Base-by-base conservation (phyloP, 2,113 vertebrate species). In the Neotoma lepida region DNA sequence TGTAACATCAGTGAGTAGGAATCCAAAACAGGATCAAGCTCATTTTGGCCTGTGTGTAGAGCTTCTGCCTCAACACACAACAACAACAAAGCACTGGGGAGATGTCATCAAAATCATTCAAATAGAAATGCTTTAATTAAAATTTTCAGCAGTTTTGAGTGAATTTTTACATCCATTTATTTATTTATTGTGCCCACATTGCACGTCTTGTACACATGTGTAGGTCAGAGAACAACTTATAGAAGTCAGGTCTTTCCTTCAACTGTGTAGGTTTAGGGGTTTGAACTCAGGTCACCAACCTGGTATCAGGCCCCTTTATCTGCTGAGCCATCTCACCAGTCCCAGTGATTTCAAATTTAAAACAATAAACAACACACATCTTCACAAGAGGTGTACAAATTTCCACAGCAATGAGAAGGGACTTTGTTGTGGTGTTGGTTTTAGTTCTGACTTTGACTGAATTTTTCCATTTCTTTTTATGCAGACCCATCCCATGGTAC, bases 91-190 rank as follows among this genome's bases (percentile, higher is more conserved):
- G 54, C 51, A 73, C 71, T 41, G 49, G 14, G 49, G 44, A 82
- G 56, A 80, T 90, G 6, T 58, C 39, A 86, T 39, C 35, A 56
- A 90, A 68, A 70, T 61, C 70, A 78, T 78, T 33, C 28, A 74
- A 22, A 68, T 13, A 54, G 17, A 86, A 94, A 91, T 49, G 51
- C 68, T 76, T n/a, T 73, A 54, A 86, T 56, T 71, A 89, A 90
- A 87, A 4, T 3, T 56, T 95, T 89, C 18, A 63, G 22, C 61
- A 33, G 2, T 14, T 39, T 10, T 6, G 58, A 6, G 46, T 86
- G 44, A 49, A 70, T 51, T 39, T 2, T 49, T 24, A 63, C 39
- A 64, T 49, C 70, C 85, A 41, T 81, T 58, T 51, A 39, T 41
- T 39, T 61, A 9, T 61, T 13, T 58, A 4, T n/a, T 39, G 22